A percentile compares a stretch with the other conserved stretches of the same genome.
Conservation (phyloP, 2,113 vertebrate genomes). For the Pelobates fuscus region DNA sequence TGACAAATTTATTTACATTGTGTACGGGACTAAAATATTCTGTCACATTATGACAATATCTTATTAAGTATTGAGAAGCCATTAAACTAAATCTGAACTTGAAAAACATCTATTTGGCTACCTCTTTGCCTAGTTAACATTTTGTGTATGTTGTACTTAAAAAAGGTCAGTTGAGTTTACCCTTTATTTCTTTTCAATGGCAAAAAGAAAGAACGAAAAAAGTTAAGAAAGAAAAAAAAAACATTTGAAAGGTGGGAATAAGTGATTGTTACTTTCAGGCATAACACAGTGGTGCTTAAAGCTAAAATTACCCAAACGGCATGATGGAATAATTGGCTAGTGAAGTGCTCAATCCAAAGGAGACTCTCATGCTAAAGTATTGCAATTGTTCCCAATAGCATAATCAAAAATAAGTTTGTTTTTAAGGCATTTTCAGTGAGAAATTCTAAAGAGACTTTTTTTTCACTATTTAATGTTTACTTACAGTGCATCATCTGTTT, state of each 20-base stretch:
- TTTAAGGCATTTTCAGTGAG: constrained; percentile 59
- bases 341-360: constrained; percentile 52
- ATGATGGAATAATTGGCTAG: constrained; percentile 54
- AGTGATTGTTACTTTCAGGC: constrained; percentile 52
- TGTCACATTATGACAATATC: neutral
- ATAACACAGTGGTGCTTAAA: constrained; percentile 53
- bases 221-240: neutral
- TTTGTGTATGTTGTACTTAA: constrained; percentile 31
- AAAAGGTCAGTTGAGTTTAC: constrained; percentile 45
- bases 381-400: constrained; percentile 46
- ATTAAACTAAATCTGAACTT: neutral
- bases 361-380: constrained; percentile 48
- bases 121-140: constrained; percentile 15
- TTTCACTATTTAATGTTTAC: constrained; percentile 54
- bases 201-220: constrained; percentile 1
- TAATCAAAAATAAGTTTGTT: constrained; percentile 50
- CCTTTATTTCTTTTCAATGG: constrained; percentile 54
- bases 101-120: constrained; percentile 7
- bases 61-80: neutral
- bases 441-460: constrained; percentile 46
- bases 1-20: too few relatives aligned
- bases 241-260: constrained; percentile 48
- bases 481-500: constrained; percentile 47
- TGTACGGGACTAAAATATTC: too few relatives aligned
- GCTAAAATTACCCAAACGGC: constrained; percentile 56